These are phyloP conservation scores for Aphelinus certus DNA, from an alignment of 1,140 invertebrate genomes.

Conservation along the genomic window DNA sequence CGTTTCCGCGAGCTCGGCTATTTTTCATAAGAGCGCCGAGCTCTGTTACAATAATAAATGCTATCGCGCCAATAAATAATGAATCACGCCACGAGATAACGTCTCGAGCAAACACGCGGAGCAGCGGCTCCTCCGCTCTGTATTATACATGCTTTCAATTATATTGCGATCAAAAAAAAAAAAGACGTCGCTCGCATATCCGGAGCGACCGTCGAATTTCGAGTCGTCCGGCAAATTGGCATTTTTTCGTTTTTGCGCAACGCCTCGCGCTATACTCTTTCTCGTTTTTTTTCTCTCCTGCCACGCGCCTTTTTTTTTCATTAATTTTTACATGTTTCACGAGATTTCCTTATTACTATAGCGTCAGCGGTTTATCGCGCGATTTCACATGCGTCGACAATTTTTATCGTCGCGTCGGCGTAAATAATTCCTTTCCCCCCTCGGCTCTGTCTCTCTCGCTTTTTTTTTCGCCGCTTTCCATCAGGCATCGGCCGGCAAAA, in stretches of 20 bases:
- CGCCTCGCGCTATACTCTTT: no score
- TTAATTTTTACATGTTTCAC: slow-evolving; percentile 25
- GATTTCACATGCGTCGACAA: slow-evolving; percentile 34
- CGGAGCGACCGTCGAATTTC: no score
- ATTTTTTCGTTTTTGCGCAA: slow-evolving; percentile 9
- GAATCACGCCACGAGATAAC: slow-evolving; percentile 58
- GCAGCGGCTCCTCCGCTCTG: slow-evolving; percentile 17
- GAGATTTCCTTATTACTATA: slow-evolving; percentile 35
- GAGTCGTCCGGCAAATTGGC: neutral
- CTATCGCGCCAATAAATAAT: slow-evolving; percentile 62
- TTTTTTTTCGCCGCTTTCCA: slow-evolving; percentile 5
- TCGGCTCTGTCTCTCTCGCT: neutral
- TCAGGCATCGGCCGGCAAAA: slow-evolving; percentile 43
- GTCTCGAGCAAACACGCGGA: slow-evolving; percentile 44
- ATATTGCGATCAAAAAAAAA: slow-evolving; percentile 19
- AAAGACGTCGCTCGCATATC: neutral
- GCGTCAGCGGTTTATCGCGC: slow-evolving; percentile 30
- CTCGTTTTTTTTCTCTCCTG: neutral
- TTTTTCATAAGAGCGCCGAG: no score
- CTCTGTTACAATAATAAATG: slow-evolving; percentile 59
- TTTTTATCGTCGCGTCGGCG: slow-evolving; percentile 32
- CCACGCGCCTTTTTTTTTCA: neutral
- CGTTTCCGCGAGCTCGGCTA: no score
- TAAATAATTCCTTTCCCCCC: slow-evolving; percentile 26
- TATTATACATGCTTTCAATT: slow-evolving; percentile 25